Evolutionary conservation across 37 sponge, comb jelly and placozoan species (phyloP), one percentile per base, ranked within the genome.

Genomic region (Theonella swinhoei): DNA sequence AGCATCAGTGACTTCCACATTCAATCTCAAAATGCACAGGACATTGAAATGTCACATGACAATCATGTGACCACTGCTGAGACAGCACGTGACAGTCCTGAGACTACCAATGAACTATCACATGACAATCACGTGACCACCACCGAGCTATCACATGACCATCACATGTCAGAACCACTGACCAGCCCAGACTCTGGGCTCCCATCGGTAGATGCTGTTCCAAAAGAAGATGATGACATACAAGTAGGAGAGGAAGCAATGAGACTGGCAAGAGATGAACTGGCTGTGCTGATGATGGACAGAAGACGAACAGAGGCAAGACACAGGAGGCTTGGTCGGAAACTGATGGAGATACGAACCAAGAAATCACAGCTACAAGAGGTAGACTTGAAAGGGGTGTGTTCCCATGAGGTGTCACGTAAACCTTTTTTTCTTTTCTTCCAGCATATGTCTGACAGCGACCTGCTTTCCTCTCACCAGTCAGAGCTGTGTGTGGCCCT

Each of bases 371-470:
- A 47, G 54, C 54, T 47, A 47, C 54, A 47, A 14, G 14, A 78
- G 30, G 74, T 38, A 24, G 86, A 85, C 0, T 14, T 80, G 38
- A 67, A 87, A 42, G 77, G 84, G 76, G 90, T 90, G 62, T 4
- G 80, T 87, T 59, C 32, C 37, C 35, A 8, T 11, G 17, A 31
- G n/a, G n/a, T n/a, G n/a, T n/a, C n/a, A n/a, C n/a, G n/a, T n/a
- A n/a, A n/a, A n/a, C n/a, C n/a, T n/a, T n/a, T n/a, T n/a, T n/a
- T n/a, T n/a, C n/a, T n/a, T n/a, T n/a, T 39, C 26, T 9, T 9
- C 32, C 60, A 68, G 77, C 42, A 28, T 0, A n/a, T 84, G 25
- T 76, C 85, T 34, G 61, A 17, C 37, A 60, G 14, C 11, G 11
- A 23, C 23, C 30, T 33, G 0, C 62, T 76, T 31, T 62, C 33